Base-by-base conservation (phyloP, 2,888 invertebrate species). In the Glyphotaelius pellucidus region DNA sequence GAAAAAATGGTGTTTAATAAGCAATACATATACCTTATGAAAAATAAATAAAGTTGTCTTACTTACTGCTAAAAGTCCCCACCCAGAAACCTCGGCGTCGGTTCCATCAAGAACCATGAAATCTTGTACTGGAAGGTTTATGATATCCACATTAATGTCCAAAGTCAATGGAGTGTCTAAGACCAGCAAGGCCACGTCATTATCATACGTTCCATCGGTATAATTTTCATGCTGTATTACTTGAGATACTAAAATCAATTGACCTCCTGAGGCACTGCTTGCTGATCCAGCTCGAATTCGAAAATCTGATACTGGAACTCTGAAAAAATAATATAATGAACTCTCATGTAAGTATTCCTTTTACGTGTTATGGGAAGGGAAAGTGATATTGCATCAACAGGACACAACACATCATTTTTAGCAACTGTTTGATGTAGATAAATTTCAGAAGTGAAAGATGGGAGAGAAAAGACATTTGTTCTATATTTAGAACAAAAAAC, bases 21-120 rank as follows among this genome's bases (percentile, higher is more conserved):
- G 38, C 42, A 12, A 42, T 42, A 0, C 12, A 38, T 9, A 42
- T 0, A 42, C 42, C 12, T 42, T 42, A 11, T 12, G 2, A 42
- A 42, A 42, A 42, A 47, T 42, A 15, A 47, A 14, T 15, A 67
- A 67, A 67, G 19, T 47, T 47, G 2, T 25, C n/a, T n/a, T 80
- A 80, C 38, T 84, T 84, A 84, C 84, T 12, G 35, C 5, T 84
- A 84, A 32, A 84, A 84, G 32, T 35, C 96, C 96, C 94, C 94
- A 96, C 92, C 96, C 96, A 80, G 96, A 95, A 2, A 96, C 95
- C 7, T 95, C 31, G 9, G 96, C 96, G 93, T 94, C 94, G 25
- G 94, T 94, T 3, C 95, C 95, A 92, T 92, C 94, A 79, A 95
- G 94, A n/a, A 96, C 92, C 12, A 92, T 91, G 19, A 94, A 94